Percentiles rank a stretch among this genome's conserved stretches.
Evolutionary conservation across 2,888 invertebrate species (phyloP).

Genomic region (Macrosiphum euphorbiae): DNA sequence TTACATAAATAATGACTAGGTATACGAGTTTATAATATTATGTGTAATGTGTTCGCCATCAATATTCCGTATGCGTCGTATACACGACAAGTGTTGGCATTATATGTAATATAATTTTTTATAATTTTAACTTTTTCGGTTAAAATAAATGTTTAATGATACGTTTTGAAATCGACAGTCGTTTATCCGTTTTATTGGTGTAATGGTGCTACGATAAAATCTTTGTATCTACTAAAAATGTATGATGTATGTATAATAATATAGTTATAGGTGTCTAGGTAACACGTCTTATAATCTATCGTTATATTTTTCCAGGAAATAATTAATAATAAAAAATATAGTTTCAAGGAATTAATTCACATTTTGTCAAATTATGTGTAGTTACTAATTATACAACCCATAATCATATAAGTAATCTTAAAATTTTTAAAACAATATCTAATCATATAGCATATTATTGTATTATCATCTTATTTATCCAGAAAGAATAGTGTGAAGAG

Average conservation of each 20-base stretch:
- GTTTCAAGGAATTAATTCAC: neutral
- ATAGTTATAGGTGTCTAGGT: neutral
- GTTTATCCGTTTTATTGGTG: slow-evolving; percentile 19
- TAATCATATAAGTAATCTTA: neutral
- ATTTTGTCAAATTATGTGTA: neutral
- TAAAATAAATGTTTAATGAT: slow-evolving; percentile 32
- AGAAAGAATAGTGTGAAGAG: neutral
- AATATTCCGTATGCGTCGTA: neutral
- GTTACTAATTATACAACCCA: neutral
- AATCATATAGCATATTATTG: neutral
- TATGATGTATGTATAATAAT: neutral
- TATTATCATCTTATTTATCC: neutral
- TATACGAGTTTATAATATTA: neutral
- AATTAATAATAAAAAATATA: neutral
- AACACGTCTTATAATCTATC: neutral
- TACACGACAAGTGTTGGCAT: neutral
- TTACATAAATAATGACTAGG: slow-evolving; percentile 21
- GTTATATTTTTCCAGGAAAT: neutral
- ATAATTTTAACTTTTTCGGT: slow-evolving; percentile 22
- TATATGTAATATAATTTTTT: neutral
- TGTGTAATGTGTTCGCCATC: neutral
- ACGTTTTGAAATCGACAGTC: slow-evolving; percentile 29
- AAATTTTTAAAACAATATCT: neutral
- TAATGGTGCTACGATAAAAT: slow-evolving; percentile 8
- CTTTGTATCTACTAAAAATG: neutral